Base-by-base conservation (phyloP, 2,888 invertebrate genomes). In the Diplazon laetatorius region DNA sequence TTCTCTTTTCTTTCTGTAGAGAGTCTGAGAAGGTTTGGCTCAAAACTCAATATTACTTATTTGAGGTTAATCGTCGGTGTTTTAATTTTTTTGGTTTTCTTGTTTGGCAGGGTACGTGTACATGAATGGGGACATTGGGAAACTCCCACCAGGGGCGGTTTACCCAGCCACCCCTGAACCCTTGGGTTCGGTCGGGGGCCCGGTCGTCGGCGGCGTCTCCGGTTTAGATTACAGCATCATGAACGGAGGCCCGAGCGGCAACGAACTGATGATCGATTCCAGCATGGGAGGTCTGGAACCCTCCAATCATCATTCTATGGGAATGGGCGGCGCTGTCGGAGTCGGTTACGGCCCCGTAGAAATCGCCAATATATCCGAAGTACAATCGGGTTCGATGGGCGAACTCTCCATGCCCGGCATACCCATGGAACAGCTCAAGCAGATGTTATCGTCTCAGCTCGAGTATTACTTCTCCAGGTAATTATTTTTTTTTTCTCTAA, bases 401-500 rank as follows among this genome's bases (percentile, higher is more conserved):
- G 91, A 92, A 78, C 89, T 91, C 78, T 85, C 91, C 35, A 83
- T 86, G 75, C 90, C 92, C 80, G 92, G 92, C 81, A 93, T 95
- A 87, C 93, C 95, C 81, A 92, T 95, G 89, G 95, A 95, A 85
- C 95, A 96, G 91, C 92, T 97, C 57, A 95, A 95, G 91, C 94
- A 94, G 87, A 93, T 95, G 93, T 93, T 97, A 87, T 95, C 95
- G 85, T 93, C 94, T 72, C 97, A 97, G 91, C 93, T 97, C 87
- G 97, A 97, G 92, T 97, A 96, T 91, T 97, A 97, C 91, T 97
- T 97, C 92, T 97, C 96, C 87, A 95, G 96, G 96, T 96, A 90
- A 87, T 46, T 48, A 35, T n/a, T 16, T 9, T n/a, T 0, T 14
- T 16, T 35, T n/a, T 6, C n/a, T n/a, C n/a, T n/a, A n/a, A n/a